Base-by-base conservation (phyloP, 1,140 invertebrate genomes). In the Hirudo medicinalis region DNA sequence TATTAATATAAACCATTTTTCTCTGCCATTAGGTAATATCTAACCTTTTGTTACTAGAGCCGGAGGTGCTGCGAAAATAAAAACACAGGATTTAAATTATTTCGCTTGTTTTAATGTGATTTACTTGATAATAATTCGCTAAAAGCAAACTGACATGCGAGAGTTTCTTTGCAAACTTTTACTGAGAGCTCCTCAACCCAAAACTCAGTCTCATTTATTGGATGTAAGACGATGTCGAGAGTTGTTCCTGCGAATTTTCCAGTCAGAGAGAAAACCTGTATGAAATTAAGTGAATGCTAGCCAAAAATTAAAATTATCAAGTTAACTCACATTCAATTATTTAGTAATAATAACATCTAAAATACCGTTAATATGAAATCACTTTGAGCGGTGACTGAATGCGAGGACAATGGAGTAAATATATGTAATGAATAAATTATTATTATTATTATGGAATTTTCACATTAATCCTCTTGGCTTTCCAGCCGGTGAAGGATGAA, bases 161-260 rank as follows among this genome's bases (percentile, higher is more conserved):
- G 2, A 63, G 22, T 32, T 63, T 63, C 57, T 32, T 63, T 63
- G 29, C 57, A 63, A n/a, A 63, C 29, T 63, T 63, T 63, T 2
- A 63, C 57, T 63, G 57, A 63, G 29, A 63, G 29, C 20, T 63
- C 57, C 19, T 63, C 29, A 4, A 63, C 13, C 22, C 22, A 63
- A 32, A 19, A 63, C 19, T 22, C 57, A 22, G 57, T 6, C 22
- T 63, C 29, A 32, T 32, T 63, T 63, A 32, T 19, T 63, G 57
- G 57, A 15, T 25, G 29, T 13, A 63, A 25, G 22, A 22, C 29
- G 29, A 63, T 63, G 3, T 11, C 19, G 5, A 63, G 22, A 22
- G 19, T 25, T 63, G 3, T 63, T 22, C 57, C 57, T 22, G 57
- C 29, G 20, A 63, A 63, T 63, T 63, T 22, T 22, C 22, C 57